phyloP scores from a whole-genome alignment of 2,113 vertebrate species.

The human region DNA sequence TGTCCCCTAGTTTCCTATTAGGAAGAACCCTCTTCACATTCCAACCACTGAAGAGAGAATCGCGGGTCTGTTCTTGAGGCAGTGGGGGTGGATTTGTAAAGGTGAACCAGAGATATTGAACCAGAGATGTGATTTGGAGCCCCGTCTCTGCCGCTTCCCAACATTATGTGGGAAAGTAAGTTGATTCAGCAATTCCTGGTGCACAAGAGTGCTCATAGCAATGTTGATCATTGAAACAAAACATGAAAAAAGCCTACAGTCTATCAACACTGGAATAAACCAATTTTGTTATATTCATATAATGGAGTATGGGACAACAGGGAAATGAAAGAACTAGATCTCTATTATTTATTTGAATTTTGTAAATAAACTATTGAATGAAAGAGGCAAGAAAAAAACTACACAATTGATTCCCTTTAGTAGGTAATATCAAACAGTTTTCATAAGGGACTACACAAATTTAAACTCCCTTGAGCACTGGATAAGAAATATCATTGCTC shows the following conservation, averaged over 20 bases:
- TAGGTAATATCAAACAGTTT: not conserved
- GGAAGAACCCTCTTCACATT: not conserved
- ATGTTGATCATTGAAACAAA: not conserved
- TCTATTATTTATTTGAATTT: not conserved
- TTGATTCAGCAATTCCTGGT: not conserved
- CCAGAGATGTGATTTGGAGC: not conserved
- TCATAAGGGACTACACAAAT: not conserved
- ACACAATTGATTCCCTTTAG: not conserved
- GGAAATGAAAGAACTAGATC: not conserved
- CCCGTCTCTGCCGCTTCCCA: not conserved
- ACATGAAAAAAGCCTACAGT: not conserved
- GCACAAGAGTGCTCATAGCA: not conserved
- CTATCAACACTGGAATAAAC: not conserved
- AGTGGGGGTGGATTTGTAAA: not conserved
- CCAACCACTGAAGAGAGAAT: not conserved
- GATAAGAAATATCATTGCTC: not conserved
- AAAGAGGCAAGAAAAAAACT: not conserved
- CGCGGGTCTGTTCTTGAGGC: not conserved
- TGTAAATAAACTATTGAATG: not conserved
- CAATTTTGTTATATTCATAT: not conserved
- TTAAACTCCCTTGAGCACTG: not conserved
- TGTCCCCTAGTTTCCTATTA: fast-evolving
- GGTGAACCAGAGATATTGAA: not conserved
- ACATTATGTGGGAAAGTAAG: not conserved
- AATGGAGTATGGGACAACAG: not conserved